Evolutionary conservation across 1,140 invertebrate genomes (phyloP).

Genomic region (Polypedilum pembai): DNA sequence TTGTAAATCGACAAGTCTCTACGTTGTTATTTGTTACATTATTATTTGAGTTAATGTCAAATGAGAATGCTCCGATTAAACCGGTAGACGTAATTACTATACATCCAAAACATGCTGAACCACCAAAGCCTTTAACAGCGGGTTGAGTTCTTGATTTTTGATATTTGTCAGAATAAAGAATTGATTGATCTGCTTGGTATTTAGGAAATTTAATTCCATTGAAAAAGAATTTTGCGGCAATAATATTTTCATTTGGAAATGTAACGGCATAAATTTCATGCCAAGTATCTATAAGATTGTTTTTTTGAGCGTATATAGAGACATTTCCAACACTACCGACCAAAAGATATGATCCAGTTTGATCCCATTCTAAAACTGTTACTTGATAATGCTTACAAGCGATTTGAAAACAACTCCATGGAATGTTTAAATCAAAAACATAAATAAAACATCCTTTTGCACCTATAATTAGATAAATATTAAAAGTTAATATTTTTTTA

Average conservation of each 20-base stretch:
- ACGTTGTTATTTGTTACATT: slow-evolving; percentile 36
- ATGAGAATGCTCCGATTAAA: slow-evolving; percentile 62
- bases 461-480: no score
- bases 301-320: slow-evolving; percentile 67
- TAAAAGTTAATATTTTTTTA: no score
- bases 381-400: slow-evolving; percentile 52
- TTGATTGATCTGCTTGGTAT: slow-evolving; percentile 51
- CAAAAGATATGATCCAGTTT: slow-evolving; percentile 67
- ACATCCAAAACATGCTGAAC: slow-evolving; percentile 70
- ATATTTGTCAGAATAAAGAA: slow-evolving; percentile 79
- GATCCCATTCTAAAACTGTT: slow-evolving; percentile 77
- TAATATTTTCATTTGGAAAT: slow-evolving; percentile 64
- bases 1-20: slow-evolving; percentile 41
- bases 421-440: slow-evolving; percentile 77
- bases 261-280: slow-evolving; percentile 45
- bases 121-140: slow-evolving; percentile 79
- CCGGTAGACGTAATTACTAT: slow-evolving; percentile 77
- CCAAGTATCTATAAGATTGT: slow-evolving; percentile 79
- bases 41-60: slow-evolving; percentile 38
- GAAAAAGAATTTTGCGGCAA: slow-evolving; percentile 74
- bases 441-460: slow-evolving; percentile 64
- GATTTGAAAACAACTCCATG: slow-evolving; percentile 67
- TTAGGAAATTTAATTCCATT: slow-evolving; percentile 54
- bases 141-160: slow-evolving; percentile 65
- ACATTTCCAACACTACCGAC: slow-evolving; percentile 65